Conservation (phyloP, 2,888 invertebrate genomes). For the Nomada lathburiana region DNA sequence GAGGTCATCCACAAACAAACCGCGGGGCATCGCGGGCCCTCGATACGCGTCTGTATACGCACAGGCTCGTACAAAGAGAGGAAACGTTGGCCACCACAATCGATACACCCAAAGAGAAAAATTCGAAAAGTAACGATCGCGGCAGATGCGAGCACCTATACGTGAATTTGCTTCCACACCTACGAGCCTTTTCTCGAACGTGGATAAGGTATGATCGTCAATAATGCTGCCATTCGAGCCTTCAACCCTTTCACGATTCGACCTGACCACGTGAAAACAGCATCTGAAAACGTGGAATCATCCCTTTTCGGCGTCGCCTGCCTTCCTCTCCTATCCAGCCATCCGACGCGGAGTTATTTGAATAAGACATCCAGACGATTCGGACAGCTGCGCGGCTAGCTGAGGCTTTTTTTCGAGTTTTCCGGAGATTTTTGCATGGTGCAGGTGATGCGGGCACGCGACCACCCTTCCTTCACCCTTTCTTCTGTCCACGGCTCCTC, state of each 20-base stretch:
- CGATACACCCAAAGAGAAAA: constrained; percentile 62
- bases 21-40: constrained; percentile 49
- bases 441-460: constrained; percentile 82
- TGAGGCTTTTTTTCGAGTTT: constrained; percentile 63
- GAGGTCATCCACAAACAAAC: constrained; percentile 53
- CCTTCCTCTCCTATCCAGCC: constrained; percentile 19
- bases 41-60: constrained; percentile 46
- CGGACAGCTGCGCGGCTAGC: constrained; percentile 56
- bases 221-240: constrained; percentile 52
- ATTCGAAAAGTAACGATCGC: constrained; percentile 65
- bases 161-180: constrained; percentile 45
- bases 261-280: constrained; percentile 28
- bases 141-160: constrained; percentile 67
- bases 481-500: constrained; percentile 20
- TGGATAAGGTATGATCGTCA: constrained; percentile 59
- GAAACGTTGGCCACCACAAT: constrained; percentile 56
- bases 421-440: constrained; percentile 73
- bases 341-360: constrained; percentile 53
- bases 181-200: constrained; percentile 54
- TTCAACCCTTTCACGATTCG: constrained; percentile 62
- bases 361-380: constrained; percentile 66
- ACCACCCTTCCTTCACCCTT: constrained; percentile 65
- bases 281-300: constrained; percentile 58
- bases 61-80: constrained; percentile 45
- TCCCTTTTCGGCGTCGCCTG: constrained; percentile 39